Evolutionary conservation across 2,888 invertebrate species (phyloP).

Genomic region (Automeris io): DNA sequence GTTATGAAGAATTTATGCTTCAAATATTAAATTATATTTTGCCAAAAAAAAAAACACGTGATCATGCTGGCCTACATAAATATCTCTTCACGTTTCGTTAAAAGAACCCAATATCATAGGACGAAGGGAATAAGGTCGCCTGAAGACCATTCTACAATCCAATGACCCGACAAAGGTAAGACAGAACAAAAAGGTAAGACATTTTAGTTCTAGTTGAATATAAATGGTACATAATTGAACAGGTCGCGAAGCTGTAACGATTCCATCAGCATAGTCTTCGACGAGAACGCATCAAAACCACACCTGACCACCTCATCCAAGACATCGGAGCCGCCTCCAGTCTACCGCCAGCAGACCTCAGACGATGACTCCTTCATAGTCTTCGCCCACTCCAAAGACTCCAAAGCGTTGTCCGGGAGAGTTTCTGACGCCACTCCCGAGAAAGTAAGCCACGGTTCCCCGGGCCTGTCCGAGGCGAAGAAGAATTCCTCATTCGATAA

Average conservation of each 20-base stretch:
- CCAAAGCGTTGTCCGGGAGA: background rate
- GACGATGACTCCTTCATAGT: slow-evolving; percentile 59
- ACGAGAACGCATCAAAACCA: slow-evolving; percentile 40
- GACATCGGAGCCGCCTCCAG: slow-evolving; percentile 10
- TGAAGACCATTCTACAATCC: too few species aligned
- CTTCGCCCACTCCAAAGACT: slow-evolving; percentile 31
- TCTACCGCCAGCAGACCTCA: slow-evolving; percentile 19
- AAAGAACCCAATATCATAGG: too few species aligned
- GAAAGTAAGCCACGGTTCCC: background rate
- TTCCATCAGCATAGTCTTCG: slow-evolving; percentile 65
- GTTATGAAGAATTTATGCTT: too few species aligned
- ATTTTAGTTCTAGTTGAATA: too few species aligned
- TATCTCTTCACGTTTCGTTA: too few species aligned
- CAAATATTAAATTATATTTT: too few species aligned
- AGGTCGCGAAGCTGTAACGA: slow-evolving; percentile 69
- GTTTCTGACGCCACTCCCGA: background rate
- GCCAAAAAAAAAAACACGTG: too few species aligned
- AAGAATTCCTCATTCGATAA: slow-evolving; percentile 39
- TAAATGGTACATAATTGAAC: too few species aligned
- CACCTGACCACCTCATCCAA: slow-evolving; percentile 14
- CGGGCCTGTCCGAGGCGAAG: slow-evolving; percentile 24
- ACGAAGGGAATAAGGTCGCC: too few species aligned
- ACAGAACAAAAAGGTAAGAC: too few species aligned
- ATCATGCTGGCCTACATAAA: too few species aligned
- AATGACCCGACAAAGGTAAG: too few species aligned